Conservation (phyloP, 30 jellyfish, hydroid and myxozoan species). For the Hydractinia symbiolongicarpus region DNA sequence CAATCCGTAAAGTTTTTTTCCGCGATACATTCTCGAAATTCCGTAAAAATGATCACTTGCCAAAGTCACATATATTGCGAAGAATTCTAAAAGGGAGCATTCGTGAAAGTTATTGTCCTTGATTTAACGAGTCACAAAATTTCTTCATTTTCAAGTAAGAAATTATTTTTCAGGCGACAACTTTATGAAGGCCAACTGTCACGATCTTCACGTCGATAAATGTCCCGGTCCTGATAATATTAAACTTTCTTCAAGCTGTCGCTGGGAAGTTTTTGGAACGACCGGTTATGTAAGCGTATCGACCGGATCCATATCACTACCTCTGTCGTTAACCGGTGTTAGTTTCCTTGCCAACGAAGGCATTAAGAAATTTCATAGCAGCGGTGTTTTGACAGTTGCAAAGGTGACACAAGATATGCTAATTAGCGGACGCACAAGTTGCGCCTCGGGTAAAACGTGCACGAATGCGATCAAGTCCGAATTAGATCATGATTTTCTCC, state of each 20-base stretch:
- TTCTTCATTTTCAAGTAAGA: too few relatives aligned
- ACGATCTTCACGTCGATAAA: slow-evolving; percentile 27
- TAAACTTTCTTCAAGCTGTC: slow-evolving; percentile 49
- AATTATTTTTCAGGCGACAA: not conserved
- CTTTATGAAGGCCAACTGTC: slow-evolving; percentile 23
- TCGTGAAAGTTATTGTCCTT: too few relatives aligned
- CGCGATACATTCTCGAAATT: too few relatives aligned
- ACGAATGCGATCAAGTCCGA: not conserved
- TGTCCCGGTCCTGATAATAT: slow-evolving; percentile 27
- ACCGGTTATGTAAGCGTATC: slow-evolving; percentile 48
- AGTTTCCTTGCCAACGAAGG: slow-evolving; percentile 31
- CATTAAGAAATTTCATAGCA: slow-evolving; percentile 32
- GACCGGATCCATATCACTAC: slow-evolving; percentile 24
- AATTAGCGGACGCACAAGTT: slow-evolving; percentile 23
- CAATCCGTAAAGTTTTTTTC: too few relatives aligned
- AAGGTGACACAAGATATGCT: slow-evolving; percentile 29
- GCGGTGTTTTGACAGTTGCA: slow-evolving; percentile 44
- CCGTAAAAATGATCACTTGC: too few relatives aligned
- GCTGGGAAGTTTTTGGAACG: slow-evolving; percentile 46
- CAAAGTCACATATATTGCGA: too few relatives aligned
- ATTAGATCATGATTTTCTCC: too few relatives aligned
- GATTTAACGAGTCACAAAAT: too few relatives aligned
- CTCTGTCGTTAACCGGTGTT: slow-evolving; percentile 55
- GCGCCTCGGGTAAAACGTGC: not conserved
- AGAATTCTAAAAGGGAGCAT: too few relatives aligned